These are phyloP conservation scores for Aphelenchoides fujianensis DNA, from an alignment of 1,140 invertebrate genomes.

Conservation along the genomic window DNA sequence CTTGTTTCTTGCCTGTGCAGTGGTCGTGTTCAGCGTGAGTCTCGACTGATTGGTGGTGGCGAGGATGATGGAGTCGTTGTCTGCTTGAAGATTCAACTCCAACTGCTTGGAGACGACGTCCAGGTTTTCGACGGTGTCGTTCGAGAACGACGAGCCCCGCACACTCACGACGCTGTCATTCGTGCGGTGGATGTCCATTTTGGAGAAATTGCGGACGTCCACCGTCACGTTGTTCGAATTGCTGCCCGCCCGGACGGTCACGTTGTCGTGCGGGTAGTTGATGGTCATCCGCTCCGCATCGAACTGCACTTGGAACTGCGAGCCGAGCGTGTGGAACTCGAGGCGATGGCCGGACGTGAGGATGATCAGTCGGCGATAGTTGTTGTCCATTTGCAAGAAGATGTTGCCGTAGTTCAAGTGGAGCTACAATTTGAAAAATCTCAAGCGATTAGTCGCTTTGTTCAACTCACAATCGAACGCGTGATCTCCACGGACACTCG, in stretches of 20 bases:
- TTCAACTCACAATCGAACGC: background rate
- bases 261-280: conserved; percentile 4
- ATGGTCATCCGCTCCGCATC: background rate
- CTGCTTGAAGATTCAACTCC: conserved; percentile 5
- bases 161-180: background rate
- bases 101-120: background rate
- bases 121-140: background rate
- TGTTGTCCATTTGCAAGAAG: conserved; percentile 16
- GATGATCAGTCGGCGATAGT: conserved; percentile 7
- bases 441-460: no score
- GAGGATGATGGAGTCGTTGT: conserved; percentile 2
- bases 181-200: conserved; percentile 7
- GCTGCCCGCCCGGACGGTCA: background rate
- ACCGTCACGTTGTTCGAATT: background rate
- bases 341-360: conserved; percentile 13
- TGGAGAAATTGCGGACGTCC: background rate
- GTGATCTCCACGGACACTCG: background rate
- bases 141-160: background rate
- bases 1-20: no score
- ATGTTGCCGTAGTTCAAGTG: conserved; percentile 14
- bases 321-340: conserved; percentile 15
- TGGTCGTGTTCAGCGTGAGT: background rate
- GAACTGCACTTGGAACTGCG: conserved; percentile 5
- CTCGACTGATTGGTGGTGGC: conserved; percentile 13
- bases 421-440: background rate